phyloP scores from a whole-genome alignment of 2,113 vertebrate species.

The Chloropsis cyanopogon region DNA sequence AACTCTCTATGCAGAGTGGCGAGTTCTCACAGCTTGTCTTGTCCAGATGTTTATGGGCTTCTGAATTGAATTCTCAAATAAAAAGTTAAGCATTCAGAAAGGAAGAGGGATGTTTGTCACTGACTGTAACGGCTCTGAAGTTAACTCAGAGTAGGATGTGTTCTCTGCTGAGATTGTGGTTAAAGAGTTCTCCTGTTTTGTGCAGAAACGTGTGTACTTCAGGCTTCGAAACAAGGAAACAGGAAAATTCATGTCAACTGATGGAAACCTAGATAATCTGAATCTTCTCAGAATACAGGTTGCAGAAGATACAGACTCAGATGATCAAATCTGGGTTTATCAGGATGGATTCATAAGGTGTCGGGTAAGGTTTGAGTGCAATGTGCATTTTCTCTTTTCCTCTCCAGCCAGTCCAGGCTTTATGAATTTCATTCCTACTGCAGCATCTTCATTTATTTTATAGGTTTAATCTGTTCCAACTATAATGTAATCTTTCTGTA shows the following conservation, averaged over 20 bases:
- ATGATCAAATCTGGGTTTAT: conserved; percentile 92
- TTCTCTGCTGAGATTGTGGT: not conserved
- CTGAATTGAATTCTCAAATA: not conserved
- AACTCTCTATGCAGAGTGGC: not conserved
- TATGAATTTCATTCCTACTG: not conserved
- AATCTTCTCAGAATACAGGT: conserved; percentile 89
- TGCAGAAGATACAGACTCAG: conserved; percentile 79
- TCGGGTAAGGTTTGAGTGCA: conserved; percentile 76
- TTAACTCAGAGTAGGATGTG: not conserved
- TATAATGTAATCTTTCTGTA: not conserved
- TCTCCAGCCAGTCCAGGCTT: not conserved
- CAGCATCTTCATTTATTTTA: not conserved
- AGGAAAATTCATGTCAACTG: conserved; percentile 82
- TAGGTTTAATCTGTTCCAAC: not conserved
- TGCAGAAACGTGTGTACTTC: conserved; percentile 85
- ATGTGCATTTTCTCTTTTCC: not conserved
- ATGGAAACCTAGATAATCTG: conserved; percentile 87
- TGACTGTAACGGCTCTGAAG: not conserved
- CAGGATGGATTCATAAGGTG: conserved; percentile 83
- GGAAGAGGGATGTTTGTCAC: not conserved
- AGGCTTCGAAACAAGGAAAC: conserved; percentile 85
- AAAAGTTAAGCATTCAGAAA: not conserved
- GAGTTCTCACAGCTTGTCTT: not conserved
- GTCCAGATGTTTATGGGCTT: not conserved
- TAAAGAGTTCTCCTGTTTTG: not conserved